Conservation (phyloP, 2,113 vertebrate species). For the Globicephala melas region DNA sequence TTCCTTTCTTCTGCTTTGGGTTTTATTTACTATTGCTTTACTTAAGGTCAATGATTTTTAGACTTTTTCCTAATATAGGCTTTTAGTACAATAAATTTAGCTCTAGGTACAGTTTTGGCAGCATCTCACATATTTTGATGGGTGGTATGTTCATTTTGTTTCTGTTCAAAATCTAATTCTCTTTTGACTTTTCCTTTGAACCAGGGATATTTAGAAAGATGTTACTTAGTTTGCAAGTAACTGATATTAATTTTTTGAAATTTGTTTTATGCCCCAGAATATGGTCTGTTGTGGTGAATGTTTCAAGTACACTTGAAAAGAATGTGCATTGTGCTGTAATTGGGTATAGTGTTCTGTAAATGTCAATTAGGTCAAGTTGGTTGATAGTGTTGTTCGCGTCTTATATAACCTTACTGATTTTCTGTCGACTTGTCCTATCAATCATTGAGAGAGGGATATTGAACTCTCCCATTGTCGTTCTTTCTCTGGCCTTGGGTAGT, state of each 20-base stretch:
- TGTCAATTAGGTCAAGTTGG: not conserved
- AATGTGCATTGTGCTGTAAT: not conserved
- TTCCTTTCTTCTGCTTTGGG: not conserved
- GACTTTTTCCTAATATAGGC: not conserved
- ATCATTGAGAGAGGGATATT: not conserved
- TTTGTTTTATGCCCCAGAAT: not conserved
- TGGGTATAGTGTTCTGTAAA: not conserved
- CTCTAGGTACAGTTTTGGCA: not conserved
- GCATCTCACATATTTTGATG: not conserved
- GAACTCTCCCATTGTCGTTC: not conserved
- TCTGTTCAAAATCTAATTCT: not conserved
- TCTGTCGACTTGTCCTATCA: not conserved
- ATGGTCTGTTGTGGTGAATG: not conserved
- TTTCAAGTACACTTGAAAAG: not conserved
- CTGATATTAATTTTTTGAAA: not conserved
- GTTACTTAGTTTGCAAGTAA: not conserved
- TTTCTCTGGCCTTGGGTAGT: not conserved
- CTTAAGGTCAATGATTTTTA: not conserved
- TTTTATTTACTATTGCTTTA: not conserved
- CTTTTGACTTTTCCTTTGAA: not conserved
- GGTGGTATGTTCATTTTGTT: not conserved
- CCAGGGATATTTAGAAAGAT: not conserved
- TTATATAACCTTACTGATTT: not conserved
- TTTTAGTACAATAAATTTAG: not conserved
- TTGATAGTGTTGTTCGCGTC: conserved; percentile 6